Evolutionary conservation across 2,888 invertebrate species (phyloP), one percentile per base, ranked within the genome.

Genomic region (Brachyopa scutellaris): DNA sequence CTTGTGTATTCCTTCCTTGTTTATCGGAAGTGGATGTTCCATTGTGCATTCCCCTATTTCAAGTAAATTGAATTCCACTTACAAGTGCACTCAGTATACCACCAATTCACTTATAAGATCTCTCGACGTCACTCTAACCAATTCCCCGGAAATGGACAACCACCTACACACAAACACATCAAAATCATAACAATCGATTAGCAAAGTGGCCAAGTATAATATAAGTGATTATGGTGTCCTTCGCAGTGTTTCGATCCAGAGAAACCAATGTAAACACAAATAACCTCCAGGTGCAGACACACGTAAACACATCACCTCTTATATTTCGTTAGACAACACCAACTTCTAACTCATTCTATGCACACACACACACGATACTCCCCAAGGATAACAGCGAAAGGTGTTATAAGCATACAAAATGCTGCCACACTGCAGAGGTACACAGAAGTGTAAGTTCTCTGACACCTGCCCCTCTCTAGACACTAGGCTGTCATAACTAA

Each of bases 401-500:
- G 74, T 79, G 74, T 67, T 29, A 26, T 17, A 66, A 9, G 21
- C 57, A 66, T 33, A 74, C 79, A 74, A 67, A 79, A 67, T 3
- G 73, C 45, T 45, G 62, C 40, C 40, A 19, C 51, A 49, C 31
- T 29, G 29, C 42, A 53, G 2, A 17, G 29, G n/a, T n/a, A 33
- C 40, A 38, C 17, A 51, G 47, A 13, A 23, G 47, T 40, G 13
- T 21, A 51, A 74, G 31, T 51, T 57, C 29, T 31, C 61, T 33
- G 59, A 38, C 72, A 64, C 51, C 72, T 72, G 78, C 57, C 66
- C 62, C 62, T 57, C 23, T 40, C 15, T 15, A 72, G 49, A 55
- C 38, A 74, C 49, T 42, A n/a, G 51, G 23, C 76, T 66, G 76
- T 76, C 80, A 76, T 82, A 82, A 76, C 76, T 82, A 82, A 76